Evolutionary conservation across 2,797 vertebrate species (phyloP), one percentile per base, ranked within the genome.

Genomic region (Anisognathus igniventris): DNA sequence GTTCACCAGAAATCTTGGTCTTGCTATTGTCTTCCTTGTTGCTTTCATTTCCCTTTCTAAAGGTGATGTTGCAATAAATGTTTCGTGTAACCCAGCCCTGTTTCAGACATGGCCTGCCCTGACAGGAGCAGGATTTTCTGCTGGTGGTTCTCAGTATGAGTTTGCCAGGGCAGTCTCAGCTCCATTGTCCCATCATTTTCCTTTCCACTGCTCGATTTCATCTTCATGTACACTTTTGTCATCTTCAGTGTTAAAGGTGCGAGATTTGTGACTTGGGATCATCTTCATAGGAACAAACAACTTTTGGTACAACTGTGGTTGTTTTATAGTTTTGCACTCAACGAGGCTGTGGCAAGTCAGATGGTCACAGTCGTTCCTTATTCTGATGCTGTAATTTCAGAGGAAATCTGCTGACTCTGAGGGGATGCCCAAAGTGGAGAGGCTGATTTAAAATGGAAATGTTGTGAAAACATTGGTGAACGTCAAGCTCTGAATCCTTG

Each of bases 281-380:
- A 3, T 35, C 65, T 56, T 24, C 10, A 6, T 3, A 28, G 76
- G 65, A 60, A 2, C 61, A 47, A 70, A 31, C 42, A 48, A 7
- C 39, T 48, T 48, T 7, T 33, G 64, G 14, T 44, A 10, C 39
- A 37, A 0, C 60, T 53, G 0, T 5, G 5, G 13, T 24, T 42
- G 60, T 19, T 67, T 30, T 14, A 8, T 19, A 6, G 39, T 50
- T 39, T 10, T 12, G 2, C 25, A 1, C 31, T 67, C 17, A 15
- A 4, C 1, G 0, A 5, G 44, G 35, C 51, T 37, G 3, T 39
- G 37, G 61, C 28, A 39, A 28, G 31, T 16, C 6, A 35, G 17
- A 18, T 40, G 35, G 24, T 10, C 12, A 24, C 28, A n/a, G n/a
- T 57, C 22, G 53, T 60, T 72, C 77, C 42, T 90, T 40, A 0